Evolutionary conservation across 2,113 vertebrate species (phyloP).

Genomic region (Eptesicus fuscus): DNA sequence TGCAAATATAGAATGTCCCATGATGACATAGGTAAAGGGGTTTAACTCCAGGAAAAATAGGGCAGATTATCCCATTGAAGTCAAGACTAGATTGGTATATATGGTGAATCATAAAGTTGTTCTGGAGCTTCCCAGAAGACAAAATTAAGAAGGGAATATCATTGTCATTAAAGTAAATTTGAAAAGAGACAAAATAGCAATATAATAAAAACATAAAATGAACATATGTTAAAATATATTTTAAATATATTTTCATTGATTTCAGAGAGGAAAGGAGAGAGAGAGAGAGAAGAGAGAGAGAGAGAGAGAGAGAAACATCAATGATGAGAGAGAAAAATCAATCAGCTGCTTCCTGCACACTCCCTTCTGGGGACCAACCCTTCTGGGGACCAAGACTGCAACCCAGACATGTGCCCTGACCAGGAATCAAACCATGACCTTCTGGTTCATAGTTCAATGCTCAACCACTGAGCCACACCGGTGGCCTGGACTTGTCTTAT

Average conservation of each 20-base stretch:
- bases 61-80: background rate
- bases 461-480: too few species aligned
- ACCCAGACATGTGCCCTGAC: too few species aligned
- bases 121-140: background rate
- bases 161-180: background rate
- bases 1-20: background rate
- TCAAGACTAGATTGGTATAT: background rate
- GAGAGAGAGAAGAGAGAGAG: too few species aligned
- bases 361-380: too few species aligned
- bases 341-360: too few species aligned
- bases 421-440: too few species aligned
- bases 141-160: background rate
- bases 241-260: too few species aligned
- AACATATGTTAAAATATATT: background rate
- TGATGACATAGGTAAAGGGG: background rate
- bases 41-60: background rate
- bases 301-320: too few species aligned
- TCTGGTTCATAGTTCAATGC: too few species aligned
- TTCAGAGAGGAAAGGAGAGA: too few species aligned
- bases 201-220: background rate
- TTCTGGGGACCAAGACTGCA: too few species aligned
- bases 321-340: too few species aligned
- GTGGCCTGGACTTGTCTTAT: background rate
- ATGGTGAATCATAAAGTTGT: background rate
- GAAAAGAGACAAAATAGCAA: background rate